phyloP scores from a whole-genome alignment of 2,888 invertebrate genomes.

The Spicauda simplicius region DNA sequence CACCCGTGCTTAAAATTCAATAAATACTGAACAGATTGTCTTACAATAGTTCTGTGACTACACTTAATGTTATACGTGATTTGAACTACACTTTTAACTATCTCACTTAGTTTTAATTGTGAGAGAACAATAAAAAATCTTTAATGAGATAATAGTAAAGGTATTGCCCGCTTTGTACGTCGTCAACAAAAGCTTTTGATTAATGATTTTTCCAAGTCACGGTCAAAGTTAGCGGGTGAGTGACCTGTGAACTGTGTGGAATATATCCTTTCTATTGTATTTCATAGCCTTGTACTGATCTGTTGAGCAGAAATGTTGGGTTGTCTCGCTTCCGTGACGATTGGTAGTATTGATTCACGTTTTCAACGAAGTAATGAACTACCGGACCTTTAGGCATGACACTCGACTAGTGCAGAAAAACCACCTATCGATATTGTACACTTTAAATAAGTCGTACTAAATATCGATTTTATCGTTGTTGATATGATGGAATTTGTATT shows the following conservation, averaged over 20 bases:
- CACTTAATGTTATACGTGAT: too few relatives aligned
- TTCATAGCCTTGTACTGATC: constrained; percentile 54
- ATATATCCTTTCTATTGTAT: constrained; percentile 61
- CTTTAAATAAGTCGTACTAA: background rate
- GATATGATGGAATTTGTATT: too few relatives aligned
- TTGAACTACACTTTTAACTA: too few relatives aligned
- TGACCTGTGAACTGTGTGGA: constrained; percentile 66
- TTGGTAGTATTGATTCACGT: constrained; percentile 54
- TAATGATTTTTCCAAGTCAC: constrained; percentile 46
- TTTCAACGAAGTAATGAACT: constrained; percentile 42
- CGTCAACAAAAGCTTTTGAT: constrained; percentile 54
- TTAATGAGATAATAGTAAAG: background rate
- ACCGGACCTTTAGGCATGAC: constrained; percentile 39
- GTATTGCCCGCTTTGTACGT: background rate
- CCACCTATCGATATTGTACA: background rate
- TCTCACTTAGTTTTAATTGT: background rate
- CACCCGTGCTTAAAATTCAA: too few relatives aligned
- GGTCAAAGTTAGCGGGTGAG: constrained; percentile 56
- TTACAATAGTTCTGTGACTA: too few relatives aligned
- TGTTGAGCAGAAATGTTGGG: constrained; percentile 10
- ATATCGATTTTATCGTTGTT: background rate
- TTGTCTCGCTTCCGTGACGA: constrained; percentile 63
- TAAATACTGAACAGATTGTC: too few relatives aligned
- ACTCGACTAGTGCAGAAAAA: background rate
- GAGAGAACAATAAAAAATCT: background rate